Base-by-base conservation (phyloP, 2,888 invertebrate species). In the Agonopterix heracliana region DNA sequence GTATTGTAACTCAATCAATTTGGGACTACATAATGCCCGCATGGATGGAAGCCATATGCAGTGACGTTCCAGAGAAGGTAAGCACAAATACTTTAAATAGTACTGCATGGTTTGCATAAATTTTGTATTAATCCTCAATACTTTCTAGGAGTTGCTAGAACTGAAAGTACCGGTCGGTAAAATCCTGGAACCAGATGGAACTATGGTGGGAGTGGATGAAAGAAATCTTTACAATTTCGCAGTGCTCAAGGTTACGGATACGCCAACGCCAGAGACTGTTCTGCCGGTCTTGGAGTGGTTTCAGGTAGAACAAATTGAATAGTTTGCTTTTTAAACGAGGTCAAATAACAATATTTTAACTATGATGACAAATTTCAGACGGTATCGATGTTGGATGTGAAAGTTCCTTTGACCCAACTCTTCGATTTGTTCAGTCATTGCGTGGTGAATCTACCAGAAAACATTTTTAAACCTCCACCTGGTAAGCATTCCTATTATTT, bases 1-100 rank as follows among this genome's bases (percentile, higher is more conserved):
- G 99, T 64, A 95, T 99, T 26, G 96, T 99, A 58, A 96, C 97
- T 0, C 94, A 96, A 57, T 96, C 98, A 68, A 96, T 98, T 50
- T 99, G 99, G 99, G 96, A 98, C 74, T 95, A 95, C 74, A 97
- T 99, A 14, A 99, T 99, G 97, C 99, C 99, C 0, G 95, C 96
- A 65, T 99, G 99, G 99, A 95, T 99, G 94, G 98, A 98, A 80
- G 97, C 98, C 0, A 96, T 99, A 59, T 96, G 96, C 46, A 94
- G 95, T 54, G 96, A 97, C 71, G 96, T 97, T 0, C 95, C 96
- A 0, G 95, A 96, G 74, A 95, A 96, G 74, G 98, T 81, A 53
- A 48, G n/a, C 17, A 9, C 38, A 4, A 10, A 38, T 38, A 38
- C 38, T 4, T 38, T 4, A 38, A 3, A 3, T 38, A 10, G 9